phyloP scores from a whole-genome alignment of 2,113 vertebrate genomes.

The Oncorhynchus keta region DNA sequence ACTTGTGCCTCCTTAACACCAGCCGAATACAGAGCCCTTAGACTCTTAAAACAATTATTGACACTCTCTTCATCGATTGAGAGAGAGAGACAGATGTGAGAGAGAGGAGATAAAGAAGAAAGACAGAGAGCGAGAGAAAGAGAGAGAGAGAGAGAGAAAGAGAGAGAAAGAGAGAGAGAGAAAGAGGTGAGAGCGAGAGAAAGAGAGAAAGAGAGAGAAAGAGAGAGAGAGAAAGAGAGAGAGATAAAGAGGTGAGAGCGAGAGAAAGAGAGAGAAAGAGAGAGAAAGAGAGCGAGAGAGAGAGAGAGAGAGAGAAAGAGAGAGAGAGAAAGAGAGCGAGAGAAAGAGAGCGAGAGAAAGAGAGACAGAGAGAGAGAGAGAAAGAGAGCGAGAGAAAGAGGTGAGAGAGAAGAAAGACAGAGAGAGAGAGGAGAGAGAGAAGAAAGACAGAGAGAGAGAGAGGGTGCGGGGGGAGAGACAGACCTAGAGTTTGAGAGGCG shows the following conservation, averaged over 20 bases:
- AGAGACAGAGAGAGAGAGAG: too few relatives aligned
- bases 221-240: neutral
- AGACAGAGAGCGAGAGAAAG: neutral
- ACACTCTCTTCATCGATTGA: too few relatives aligned
- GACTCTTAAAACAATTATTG: too few relatives aligned
- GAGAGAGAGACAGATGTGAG: too few relatives aligned
- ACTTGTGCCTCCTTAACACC: too few relatives aligned
- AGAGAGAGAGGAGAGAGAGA: neutral
- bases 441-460: neutral
- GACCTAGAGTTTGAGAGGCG: constrained; percentile 78
- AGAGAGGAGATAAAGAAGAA: neutral
- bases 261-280: neutral
- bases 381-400: too few relatives aligned
- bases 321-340: neutral
- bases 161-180: too few relatives aligned
- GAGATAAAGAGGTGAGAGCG: neutral
- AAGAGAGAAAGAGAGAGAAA: neutral
- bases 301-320: neutral
- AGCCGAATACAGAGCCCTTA: too few relatives aligned
- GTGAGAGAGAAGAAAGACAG: too few relatives aligned
- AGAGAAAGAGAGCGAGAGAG: neutral
- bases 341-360: neutral
- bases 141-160: neutral
- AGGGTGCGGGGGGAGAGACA: neutral
- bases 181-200: neutral